Evolutionary conservation across 2,113 vertebrate species (phyloP), one percentile per base, ranked within the genome.

Genomic region (Propithecus coquereli): DNA sequence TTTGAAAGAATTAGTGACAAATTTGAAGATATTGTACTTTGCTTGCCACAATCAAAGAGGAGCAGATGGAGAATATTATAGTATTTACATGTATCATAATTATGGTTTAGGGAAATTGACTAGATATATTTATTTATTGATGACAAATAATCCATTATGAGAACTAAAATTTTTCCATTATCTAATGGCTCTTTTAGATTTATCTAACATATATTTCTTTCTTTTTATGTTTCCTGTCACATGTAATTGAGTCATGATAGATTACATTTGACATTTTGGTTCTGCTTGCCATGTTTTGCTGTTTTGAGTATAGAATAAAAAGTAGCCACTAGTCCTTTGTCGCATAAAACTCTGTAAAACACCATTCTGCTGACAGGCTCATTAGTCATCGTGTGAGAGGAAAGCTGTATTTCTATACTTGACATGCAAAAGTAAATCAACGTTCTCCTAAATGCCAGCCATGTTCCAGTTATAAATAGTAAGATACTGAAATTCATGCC

Each of bases 371-470:
- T 88, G 94, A 97, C 87, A 97, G 81, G 65, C 45, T 97, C 80
- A 71, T 97, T 95, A 98, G 90, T 90, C 32, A 96, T 37, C 63
- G 16, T 77, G 50, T 52, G 40, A 9, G 4, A 16, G 40, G 34
- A 97, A 93, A 96, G 93, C 70, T 85, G 1, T 93, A 91, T 94
- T 97, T 97, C 65, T 45, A 30, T 82, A 57, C 57, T 79, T 81
- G 97, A 97, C 91, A 81, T 84, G 37, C 50, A 90, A 89, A 92
- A 96, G 81, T 96, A 97, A 97, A 96, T 97, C 96, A 96, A 3
- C 4, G 3, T 66, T 87, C 94, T 83, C 43, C 43, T 71, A 93
- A 95, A 92, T 92, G 66, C 63, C 73, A 96, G 37, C 25, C 45
- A 34, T 71, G 66, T 79, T 91, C 34, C 22, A 91, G 43, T 59